Percentiles rank a stretch among this genome's conserved stretches.
Conservation (phyloP, 2,888 invertebrate species). For the Himalopsyche tibetana region DNA sequence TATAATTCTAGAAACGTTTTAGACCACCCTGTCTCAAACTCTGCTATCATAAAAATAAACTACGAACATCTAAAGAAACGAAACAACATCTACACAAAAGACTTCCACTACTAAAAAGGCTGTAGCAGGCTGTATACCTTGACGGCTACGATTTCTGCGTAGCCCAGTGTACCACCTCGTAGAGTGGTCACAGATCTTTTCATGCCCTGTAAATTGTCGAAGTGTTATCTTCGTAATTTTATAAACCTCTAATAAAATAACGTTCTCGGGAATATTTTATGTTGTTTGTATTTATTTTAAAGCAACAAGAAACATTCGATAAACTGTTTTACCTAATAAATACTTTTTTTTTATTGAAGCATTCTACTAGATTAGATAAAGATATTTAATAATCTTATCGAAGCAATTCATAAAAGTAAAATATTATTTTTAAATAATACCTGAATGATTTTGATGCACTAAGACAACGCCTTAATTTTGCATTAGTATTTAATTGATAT, state of each 20-base stretch:
- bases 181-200: conserved; percentile 95
- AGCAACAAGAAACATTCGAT: too few species aligned
- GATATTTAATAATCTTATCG: too few species aligned
- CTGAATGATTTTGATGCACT: too few species aligned
- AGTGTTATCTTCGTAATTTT: conserved; percentile 29
- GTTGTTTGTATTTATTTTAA: too few species aligned
- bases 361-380: too few species aligned
- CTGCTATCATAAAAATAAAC: conserved; percentile 44
- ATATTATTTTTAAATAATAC: too few species aligned
- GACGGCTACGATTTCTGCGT: conserved; percentile 97
- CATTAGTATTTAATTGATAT: too few species aligned
- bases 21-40: conserved; percentile 6
- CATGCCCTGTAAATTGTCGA: conserved; percentile 83
- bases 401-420: too few species aligned
- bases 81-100: conserved; percentile 47
- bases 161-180: conserved; percentile 90
- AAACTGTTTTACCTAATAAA: too few species aligned
- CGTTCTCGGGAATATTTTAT: too few species aligned
- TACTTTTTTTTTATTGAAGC: too few species aligned
- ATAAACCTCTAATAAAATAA: background rate
- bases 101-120: conserved; percentile 33
- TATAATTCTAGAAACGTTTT: background rate
- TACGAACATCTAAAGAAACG: conserved; percentile 52
- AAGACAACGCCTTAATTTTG: too few species aligned
- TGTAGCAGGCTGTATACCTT: conserved; percentile 82